phyloP scores from a whole-genome alignment of 1,140 invertebrate species.

The Hermetia illucens region DNA sequence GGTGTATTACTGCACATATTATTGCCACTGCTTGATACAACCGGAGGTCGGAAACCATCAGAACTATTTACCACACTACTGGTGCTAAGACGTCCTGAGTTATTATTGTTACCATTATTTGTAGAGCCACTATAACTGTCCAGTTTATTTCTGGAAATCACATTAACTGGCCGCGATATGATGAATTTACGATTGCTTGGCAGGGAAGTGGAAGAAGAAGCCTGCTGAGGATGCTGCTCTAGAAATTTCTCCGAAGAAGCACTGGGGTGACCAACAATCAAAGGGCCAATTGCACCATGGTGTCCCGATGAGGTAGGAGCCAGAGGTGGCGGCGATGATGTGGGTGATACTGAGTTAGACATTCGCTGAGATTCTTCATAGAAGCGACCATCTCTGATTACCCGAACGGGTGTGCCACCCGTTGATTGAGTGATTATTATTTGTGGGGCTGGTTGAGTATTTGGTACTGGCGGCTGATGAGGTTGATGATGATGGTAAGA shows the following conservation, averaged over 20 bases:
- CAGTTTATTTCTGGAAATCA: slow-evolving; percentile 4
- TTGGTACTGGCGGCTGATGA: slow-evolving; percentile 6
- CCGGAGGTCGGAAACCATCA: slow-evolving; percentile 21
- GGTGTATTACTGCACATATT: slow-evolving; percentile 18
- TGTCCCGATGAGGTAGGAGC: no score
- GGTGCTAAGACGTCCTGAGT: no score
- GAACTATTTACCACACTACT: background rate
- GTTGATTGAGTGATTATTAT: no score
- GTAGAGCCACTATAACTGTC: background rate
- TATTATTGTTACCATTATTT: background rate
- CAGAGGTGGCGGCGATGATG: no score
- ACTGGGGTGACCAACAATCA: no score
- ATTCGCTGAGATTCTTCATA: slow-evolving; percentile 15
- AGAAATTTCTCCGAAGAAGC: no score
- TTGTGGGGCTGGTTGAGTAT: no score
- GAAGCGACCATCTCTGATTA: slow-evolving; percentile 24
- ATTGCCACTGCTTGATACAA: slow-evolving; percentile 23
- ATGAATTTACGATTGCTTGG: background rate
- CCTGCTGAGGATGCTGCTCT: no score
- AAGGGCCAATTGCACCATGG: no score
- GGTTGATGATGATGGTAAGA: slow-evolving; percentile 3
- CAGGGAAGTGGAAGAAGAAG: no score
- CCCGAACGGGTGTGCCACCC: no score
- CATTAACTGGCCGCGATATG: slow-evolving; percentile 4
- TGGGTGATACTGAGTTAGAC: slow-evolving; percentile 7